Conservation (phyloP, 1,140 invertebrate species). For the Delia radicum region DNA sequence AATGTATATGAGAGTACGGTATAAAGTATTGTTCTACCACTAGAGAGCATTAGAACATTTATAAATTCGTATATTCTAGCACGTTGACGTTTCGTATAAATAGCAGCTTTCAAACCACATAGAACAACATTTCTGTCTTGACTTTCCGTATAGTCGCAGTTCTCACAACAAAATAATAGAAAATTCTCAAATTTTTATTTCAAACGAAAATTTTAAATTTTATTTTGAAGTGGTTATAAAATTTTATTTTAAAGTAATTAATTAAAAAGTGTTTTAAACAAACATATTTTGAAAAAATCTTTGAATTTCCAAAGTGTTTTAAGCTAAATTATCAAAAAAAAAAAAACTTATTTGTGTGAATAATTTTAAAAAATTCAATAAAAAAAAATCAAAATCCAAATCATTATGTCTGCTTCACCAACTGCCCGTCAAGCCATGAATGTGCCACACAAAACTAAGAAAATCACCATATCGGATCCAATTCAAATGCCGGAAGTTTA, state of each 20-base stretch:
- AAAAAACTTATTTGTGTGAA: background rate
- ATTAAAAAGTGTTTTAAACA: too few relatives aligned
- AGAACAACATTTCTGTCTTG: slow-evolving; percentile 25
- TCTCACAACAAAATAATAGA: background rate
- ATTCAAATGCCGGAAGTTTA: slow-evolving; percentile 83
- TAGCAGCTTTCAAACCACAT: background rate
- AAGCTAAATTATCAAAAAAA: too few relatives aligned
- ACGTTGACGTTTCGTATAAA: slow-evolving; percentile 26
- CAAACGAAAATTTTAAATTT: background rate
- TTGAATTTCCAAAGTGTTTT: slow-evolving; percentile 19
- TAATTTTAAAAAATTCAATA: background rate
- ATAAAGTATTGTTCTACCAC: background rate
- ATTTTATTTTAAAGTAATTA: background rate
- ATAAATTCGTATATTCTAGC: background rate
- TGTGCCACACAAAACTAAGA: slow-evolving; percentile 68
- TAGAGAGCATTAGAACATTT: too few relatives aligned
- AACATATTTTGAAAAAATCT: background rate
- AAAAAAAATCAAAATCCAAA: slow-evolving; percentile 25
- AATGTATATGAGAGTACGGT: background rate
- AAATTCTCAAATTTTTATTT: background rate
- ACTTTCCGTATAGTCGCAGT: slow-evolving; percentile 17
- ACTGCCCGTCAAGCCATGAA: slow-evolving; percentile 69
- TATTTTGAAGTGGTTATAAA: background rate
- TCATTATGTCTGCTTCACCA: slow-evolving; percentile 76
- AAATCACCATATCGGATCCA: slow-evolving; percentile 76